Percentiles rank a stretch among this genome's conserved stretches.
Evolutionary conservation across 1,140 invertebrate species (phyloP).

Genomic region (Cardiocondyla obscurior): DNA sequence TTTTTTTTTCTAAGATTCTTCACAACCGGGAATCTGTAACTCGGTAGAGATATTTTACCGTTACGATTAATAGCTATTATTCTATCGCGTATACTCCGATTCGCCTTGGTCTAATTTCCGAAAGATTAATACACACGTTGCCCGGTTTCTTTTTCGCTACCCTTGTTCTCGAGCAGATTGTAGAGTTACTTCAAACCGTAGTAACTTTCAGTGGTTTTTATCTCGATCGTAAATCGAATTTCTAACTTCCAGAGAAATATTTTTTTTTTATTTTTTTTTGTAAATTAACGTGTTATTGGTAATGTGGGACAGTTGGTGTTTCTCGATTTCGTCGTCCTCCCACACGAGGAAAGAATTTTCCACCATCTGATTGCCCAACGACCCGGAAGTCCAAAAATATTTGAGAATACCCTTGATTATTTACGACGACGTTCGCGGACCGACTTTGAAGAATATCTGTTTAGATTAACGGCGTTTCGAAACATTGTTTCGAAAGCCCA

Average conservation of each 20-base stretch:
- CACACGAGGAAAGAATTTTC: neutral
- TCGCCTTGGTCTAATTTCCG: neutral
- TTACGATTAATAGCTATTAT: neutral
- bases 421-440: slow-evolving; percentile 4
- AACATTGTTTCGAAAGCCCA: neutral
- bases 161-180: neutral
- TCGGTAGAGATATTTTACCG: neutral
- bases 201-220: neutral
- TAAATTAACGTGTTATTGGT: neutral
- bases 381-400: slow-evolving; percentile 40
- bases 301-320: neutral
- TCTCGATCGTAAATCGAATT: neutral
- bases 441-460: slow-evolving; percentile 8
- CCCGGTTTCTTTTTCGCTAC: neutral
- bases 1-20: neutral
- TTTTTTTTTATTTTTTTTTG: too few relatives aligned
- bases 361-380: neutral
- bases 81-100: neutral
- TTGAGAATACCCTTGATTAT: neutral
- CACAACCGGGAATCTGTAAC: neutral
- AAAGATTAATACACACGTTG: neutral
- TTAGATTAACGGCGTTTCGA: neutral
- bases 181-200: neutral
- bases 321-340: neutral
- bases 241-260: neutral